Evolutionary conservation across 2,888 invertebrate genomes (phyloP), one percentile per base, ranked within the genome.

Genomic region (Chrysodeixis includens): DNA sequence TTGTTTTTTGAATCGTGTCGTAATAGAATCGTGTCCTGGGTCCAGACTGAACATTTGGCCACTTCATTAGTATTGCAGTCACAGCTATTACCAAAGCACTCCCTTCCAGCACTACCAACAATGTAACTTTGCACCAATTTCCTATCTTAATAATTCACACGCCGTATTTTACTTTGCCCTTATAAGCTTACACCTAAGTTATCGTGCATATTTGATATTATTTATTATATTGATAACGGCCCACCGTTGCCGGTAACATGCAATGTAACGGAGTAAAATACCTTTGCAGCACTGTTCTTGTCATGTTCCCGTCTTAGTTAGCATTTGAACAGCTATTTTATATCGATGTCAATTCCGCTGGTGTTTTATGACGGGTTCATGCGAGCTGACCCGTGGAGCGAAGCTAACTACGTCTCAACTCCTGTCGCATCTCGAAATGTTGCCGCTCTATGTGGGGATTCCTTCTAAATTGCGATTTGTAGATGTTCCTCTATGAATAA

Each of bases 261-360:
- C 82, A 75, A 83, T 83, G 77, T 88, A 91, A 90, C 90, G 89
- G 91, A 86, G 89, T 89, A 86, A 90, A 89, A 91, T 88, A 87
- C 86, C 88, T 83, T 70, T 74, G 76, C 83, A 86, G 80, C 86
- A 83, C 79, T 90, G 93, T 91, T 86, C 81, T 85, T 89, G 92
- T 88, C 93, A 85, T 91, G 92, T 92, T 79, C 77, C 85, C 80
- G 87, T 88, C 86, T 87, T 84, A 83, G 85, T 87, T 87, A 90
- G 88, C 88, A 86, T 82, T 78, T 81, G 83, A 68, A 79, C 74
- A 80, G 79, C 76, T 88, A 86, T 86, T 90, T 90, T 91, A 90
- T 89, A 86, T 76, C 62, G 67, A 71, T 66, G 67, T 80, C 76
- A 70, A 73, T 30, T 60, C 51, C 35, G 57, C 57, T 66, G 66